Conservation (phyloP, 2,888 invertebrate species). For the Diarsia rubi region DNA sequence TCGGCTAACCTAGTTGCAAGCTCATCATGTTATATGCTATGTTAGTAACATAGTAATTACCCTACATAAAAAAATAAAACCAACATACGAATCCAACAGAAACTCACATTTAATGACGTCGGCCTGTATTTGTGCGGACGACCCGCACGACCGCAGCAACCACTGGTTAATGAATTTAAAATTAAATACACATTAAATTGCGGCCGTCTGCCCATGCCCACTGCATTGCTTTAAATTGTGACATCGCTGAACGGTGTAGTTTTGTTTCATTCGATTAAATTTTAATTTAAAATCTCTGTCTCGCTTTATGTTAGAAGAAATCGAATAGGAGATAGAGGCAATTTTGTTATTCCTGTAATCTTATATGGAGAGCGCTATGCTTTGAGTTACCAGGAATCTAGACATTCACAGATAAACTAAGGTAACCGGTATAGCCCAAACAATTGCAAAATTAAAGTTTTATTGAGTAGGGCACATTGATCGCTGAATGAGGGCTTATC, state of each 20-base stretch:
- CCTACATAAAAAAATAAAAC: not conserved
- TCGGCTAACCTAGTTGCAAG: not conserved
- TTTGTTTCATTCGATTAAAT: constrained; percentile 11
- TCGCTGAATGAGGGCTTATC: not conserved
- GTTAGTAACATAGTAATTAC: not conserved
- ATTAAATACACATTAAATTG: constrained; percentile 76
- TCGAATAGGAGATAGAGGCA: not conserved
- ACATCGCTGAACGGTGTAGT: constrained; percentile 21
- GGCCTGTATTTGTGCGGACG: constrained; percentile 36
- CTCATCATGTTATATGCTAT: not conserved
- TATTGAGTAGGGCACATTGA: not conserved
- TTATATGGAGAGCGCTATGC: not conserved
- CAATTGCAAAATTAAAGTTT: not conserved
- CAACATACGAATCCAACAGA: constrained; percentile 14
- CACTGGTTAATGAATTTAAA: constrained; percentile 76
- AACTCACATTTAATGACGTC: constrained; percentile 41
- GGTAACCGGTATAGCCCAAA: not conserved
- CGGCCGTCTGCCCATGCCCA: constrained; percentile 59
- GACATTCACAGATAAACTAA: not conserved
- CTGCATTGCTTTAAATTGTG: constrained; percentile 50
- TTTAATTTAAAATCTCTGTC: not conserved
- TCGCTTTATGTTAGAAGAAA: not conserved
- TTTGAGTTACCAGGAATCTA: not conserved
- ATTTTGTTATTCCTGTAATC: not conserved
- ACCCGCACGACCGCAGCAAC: constrained; percentile 57